Conservation (phyloP, 1,140 invertebrate species). For the Oncopodura yosiiana region DNA sequence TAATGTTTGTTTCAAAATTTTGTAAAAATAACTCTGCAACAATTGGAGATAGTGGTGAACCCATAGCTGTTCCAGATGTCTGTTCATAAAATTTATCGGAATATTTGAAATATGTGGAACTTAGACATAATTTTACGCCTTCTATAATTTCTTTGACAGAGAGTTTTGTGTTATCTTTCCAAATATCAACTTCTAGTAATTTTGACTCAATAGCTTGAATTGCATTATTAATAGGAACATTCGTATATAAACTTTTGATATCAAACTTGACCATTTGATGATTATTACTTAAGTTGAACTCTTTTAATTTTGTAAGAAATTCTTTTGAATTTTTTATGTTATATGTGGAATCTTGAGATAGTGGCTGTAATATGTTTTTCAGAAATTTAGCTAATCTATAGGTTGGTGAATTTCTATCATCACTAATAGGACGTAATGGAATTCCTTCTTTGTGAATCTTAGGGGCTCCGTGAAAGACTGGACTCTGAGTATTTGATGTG, state of each 20-base stretch:
- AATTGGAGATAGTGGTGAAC: constrained; percentile 17
- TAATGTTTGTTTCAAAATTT: constrained; percentile 16
- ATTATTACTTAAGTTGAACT: neutral
- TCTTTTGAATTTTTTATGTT: constrained; percentile 20
- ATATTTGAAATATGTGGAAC: constrained; percentile 19
- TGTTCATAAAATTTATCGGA: constrained; percentile 17
- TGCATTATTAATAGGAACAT: constrained; percentile 13
- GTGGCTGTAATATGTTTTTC: constrained; percentile 8
- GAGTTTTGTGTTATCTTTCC: constrained; percentile 3
- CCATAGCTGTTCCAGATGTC: constrained; percentile 26
- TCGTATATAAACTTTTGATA: constrained; percentile 26
- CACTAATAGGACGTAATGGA: constrained; percentile 36
- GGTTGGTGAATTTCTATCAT: constrained; percentile 30
- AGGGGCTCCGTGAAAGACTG: constrained; percentile 31
- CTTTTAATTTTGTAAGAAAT: constrained; percentile 10
- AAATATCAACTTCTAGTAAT: neutral
- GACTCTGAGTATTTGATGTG: constrained; percentile 10
- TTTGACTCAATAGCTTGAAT: neutral
- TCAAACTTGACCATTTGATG: constrained; percentile 26
- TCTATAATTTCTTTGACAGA: constrained; percentile 9
- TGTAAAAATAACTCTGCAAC: constrained; percentile 19
- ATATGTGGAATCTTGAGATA: neutral
- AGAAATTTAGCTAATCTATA: constrained; percentile 33
- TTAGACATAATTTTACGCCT: constrained; percentile 14
- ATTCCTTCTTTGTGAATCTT: constrained; percentile 36